Conservation (phyloP, 2,888 invertebrate genomes). For the Clanis bilineata region DNA sequence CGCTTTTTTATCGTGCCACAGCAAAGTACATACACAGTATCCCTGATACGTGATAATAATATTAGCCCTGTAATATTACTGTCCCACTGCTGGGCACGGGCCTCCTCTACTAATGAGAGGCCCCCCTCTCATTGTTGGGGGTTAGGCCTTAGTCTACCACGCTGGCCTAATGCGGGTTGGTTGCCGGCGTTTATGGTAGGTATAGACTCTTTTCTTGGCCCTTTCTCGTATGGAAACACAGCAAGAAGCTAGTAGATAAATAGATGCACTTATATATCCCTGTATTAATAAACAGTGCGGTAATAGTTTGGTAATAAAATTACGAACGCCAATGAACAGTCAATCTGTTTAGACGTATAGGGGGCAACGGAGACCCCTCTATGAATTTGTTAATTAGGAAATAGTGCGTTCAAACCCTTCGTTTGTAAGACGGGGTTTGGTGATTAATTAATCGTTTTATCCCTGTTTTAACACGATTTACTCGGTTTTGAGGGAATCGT, state of each 20-base stretch:
- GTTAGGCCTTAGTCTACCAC: no score
- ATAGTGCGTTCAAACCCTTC: constrained; percentile 76
- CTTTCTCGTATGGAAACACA: no score
- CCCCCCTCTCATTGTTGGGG: no score
- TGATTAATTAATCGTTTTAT: constrained; percentile 51
- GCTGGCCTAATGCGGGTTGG: no score
- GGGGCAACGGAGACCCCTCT: constrained; percentile 14
- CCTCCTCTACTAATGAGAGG: no score
- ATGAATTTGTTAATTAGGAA: constrained; percentile 68
- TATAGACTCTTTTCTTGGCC: no score
- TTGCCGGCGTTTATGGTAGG: no score
- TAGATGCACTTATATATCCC: no score
- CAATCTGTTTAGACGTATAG: constrained; percentile 11
- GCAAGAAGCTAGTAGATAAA: no score
- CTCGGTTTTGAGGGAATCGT: constrained; percentile 25
- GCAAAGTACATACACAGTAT: not conserved
- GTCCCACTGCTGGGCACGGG: no score
- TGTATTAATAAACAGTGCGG: not conserved
- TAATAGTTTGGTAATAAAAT: constrained; percentile 14
- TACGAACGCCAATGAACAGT: constrained; percentile 13
- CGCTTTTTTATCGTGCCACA: no score
- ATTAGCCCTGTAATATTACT: not conserved
- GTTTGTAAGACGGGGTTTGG: constrained; percentile 55
- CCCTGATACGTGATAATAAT: not conserved
- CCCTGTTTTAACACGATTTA: constrained; percentile 26